Conservation (phyloP, 2,797 vertebrate species). For the Anableps anableps region DNA sequence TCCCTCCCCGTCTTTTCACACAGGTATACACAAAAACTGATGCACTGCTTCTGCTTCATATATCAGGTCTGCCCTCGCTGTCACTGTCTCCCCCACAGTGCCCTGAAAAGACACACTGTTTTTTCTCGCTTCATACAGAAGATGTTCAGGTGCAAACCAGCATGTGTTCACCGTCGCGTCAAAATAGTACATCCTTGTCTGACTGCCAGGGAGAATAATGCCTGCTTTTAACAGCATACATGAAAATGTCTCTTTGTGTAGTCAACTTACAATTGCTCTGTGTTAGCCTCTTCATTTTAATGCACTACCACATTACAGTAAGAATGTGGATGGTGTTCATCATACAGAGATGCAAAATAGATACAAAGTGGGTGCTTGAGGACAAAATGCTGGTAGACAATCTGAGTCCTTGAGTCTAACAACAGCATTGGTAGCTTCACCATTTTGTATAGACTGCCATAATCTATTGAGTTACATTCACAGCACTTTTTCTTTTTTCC, state of each 20-base stretch:
- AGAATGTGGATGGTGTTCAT: slow-evolving; percentile 2
- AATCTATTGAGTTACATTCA: background rate
- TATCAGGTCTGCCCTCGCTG: slow-evolving; percentile 30
- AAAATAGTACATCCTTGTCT: slow-evolving; percentile 19
- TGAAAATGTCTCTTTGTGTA: slow-evolving; percentile 1
- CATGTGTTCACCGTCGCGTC: slow-evolving; percentile 22
- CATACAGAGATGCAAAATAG: slow-evolving; percentile 21
- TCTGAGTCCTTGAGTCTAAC: slow-evolving; percentile 30
- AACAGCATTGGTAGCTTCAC: slow-evolving; percentile 3
- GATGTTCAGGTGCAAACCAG: slow-evolving; percentile 18
- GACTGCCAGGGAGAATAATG: slow-evolving; percentile 36
- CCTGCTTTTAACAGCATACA: slow-evolving; percentile 19
- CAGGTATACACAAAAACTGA: background rate
- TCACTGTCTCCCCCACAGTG: background rate
- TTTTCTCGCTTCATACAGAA: slow-evolving; percentile 23
- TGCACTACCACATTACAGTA: slow-evolving; percentile 12
- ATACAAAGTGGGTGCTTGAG: slow-evolving; percentile 38
- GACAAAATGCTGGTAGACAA: slow-evolving; percentile 24
- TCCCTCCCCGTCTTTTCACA: background rate
- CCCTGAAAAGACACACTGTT: slow-evolving; percentile 22
- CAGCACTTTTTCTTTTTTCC: background rate
- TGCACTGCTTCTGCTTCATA: background rate
- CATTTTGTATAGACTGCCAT: slow-evolving; percentile 1
- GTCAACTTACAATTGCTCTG: slow-evolving; percentile 10
- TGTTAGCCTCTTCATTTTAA: slow-evolving; percentile 19